Base-by-base conservation (phyloP, 2,888 invertebrate species). In the Drosophila mimetica region DNA sequence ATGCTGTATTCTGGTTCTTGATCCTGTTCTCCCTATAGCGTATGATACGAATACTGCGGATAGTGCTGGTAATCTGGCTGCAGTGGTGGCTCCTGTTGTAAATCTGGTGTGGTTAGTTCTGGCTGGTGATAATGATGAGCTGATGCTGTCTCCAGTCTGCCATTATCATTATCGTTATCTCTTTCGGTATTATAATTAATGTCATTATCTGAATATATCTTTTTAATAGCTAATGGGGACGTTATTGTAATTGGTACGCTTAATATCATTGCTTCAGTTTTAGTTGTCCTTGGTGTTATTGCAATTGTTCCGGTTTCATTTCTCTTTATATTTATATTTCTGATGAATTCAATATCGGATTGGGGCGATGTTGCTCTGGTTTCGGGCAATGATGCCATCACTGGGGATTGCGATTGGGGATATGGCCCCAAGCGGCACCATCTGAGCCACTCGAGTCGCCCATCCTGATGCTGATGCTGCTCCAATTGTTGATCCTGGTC, bases 161-260 rank as follows among this genome's bases (percentile, higher is more conserved):
- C 51, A n/a, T 39, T 30, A 13, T 70, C 61, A 46, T 32, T 39
- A 39, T 18, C 53, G 13, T 42, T 25, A 16, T 59, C 54, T 46
- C 37, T 16, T 18, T 59, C 48, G 44, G 41, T 25, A 42, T 53
- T 71, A 74, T 88, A 84, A 67, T 82, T 79, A 55, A 89, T 85
- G 74, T 84, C 87, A 60, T 89, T 88, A 86, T 89, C 88, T 63
- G 89, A 89, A 79, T 84, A 88, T 61, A 89, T 82, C 76, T 81
- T 88, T 67, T 83, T 82, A 60, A 83, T 89, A 70, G 79, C 89
- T 78, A 89, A 74, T 64, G 78, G 75, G 73, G 79, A 74, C 71
- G 61, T 58, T 77, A 73, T 72, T 63, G 63, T 70, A 71, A 52
- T 74, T 75, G 78, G 75, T 77, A 72, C 72, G 66, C 73, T 51